These are phyloP conservation scores for Thoracochromis brauschi DNA, from an alignment of 2,113 vertebrate species.

Conservation along the genomic window DNA sequence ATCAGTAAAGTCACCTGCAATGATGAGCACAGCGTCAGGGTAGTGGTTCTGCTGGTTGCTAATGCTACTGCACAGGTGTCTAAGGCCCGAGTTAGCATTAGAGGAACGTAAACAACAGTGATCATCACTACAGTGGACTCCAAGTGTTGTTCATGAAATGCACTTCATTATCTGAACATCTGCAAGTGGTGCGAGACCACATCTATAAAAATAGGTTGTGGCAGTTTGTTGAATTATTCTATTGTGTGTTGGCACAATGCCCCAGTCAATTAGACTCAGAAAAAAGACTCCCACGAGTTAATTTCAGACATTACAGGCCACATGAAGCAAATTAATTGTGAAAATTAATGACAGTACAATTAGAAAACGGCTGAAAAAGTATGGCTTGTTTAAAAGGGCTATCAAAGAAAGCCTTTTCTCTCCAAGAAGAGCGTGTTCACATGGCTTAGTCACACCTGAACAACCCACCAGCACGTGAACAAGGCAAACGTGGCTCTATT, in stretches of 20 bases:
- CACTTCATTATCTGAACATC: background rate
- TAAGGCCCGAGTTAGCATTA: accelerated
- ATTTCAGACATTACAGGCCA: background rate
- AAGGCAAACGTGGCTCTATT: accelerated
- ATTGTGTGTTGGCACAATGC: background rate
- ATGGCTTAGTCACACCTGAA: background rate
- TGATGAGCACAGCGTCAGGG: background rate
- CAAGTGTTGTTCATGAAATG: background rate
- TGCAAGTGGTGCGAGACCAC: background rate
- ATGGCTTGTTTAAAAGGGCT: background rate
- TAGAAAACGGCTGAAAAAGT: accelerated
- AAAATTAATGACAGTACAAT: background rate
- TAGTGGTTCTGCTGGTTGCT: background rate
- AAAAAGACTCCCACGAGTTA: background rate
- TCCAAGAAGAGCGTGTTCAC: background rate
- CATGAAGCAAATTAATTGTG: background rate
- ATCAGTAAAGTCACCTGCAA: background rate
- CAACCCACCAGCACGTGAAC: background rate
- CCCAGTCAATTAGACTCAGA: background rate
- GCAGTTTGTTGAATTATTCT: background rate
- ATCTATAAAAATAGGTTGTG: background rate
- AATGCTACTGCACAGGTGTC: background rate
- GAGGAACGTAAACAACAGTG: accelerated
- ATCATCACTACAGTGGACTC: background rate
- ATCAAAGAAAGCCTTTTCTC: background rate